phyloP scores from a whole-genome alignment of 1,140 invertebrate species.

The Bombus confusus region DNA sequence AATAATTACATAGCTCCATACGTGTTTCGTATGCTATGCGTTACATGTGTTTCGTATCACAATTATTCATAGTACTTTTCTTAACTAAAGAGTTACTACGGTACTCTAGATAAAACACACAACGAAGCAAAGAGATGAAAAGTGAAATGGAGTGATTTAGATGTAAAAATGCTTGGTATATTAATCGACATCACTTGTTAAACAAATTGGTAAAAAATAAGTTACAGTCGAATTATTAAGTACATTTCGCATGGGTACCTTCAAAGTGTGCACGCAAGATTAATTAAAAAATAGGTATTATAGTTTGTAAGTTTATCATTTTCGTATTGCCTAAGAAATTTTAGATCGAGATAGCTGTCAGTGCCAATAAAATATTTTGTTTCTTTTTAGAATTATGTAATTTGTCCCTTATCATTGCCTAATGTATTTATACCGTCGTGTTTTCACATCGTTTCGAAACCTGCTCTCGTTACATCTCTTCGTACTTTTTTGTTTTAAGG shows the following conservation, averaged over 20 bases:
- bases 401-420: background rate
- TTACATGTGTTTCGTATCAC: slow-evolving; percentile 58
- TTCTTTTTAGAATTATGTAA: slow-evolving; percentile 26
- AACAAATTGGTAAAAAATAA: slow-evolving; percentile 44
- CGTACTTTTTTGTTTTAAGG: background rate
- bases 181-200: slow-evolving; percentile 50
- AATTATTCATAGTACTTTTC: slow-evolving; percentile 50
- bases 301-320: slow-evolving; percentile 31
- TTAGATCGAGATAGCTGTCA: slow-evolving; percentile 41
- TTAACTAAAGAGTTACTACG: slow-evolving; percentile 53
- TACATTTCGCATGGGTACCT: slow-evolving; percentile 30
- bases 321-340: slow-evolving; percentile 24
- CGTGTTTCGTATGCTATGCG: slow-evolving; percentile 18
- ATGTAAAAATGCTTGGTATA: slow-evolving; percentile 63
- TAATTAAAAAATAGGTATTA: slow-evolving; percentile 60
- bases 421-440: slow-evolving; percentile 27
- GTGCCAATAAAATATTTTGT: slow-evolving; percentile 48
- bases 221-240: slow-evolving; percentile 45
- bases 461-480: slow-evolving; percentile 26
- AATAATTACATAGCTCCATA: slow-evolving; percentile 36
- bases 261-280: slow-evolving; percentile 48
- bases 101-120: slow-evolving; percentile 58
- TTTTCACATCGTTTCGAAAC: slow-evolving; percentile 33
- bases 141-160: slow-evolving; percentile 45
- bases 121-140: slow-evolving; percentile 52